phyloP scores from a whole-genome alignment of 2,888 invertebrate genomes.

The Sipha maydis region DNA sequence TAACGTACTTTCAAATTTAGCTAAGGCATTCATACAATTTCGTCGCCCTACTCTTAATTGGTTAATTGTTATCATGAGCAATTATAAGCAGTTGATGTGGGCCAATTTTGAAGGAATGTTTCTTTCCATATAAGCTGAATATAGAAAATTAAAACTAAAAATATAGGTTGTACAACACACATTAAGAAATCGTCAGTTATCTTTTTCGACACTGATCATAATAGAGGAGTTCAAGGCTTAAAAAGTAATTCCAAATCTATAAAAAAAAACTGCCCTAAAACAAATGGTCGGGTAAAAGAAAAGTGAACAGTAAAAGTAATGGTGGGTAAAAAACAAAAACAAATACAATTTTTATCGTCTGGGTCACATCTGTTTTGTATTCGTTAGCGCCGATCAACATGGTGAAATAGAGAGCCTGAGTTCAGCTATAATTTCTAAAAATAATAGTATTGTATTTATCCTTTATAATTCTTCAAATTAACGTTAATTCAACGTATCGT shows the following conservation, averaged over 20 bases:
- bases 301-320: constrained; percentile 8
- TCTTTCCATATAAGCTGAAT: not conserved
- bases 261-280: constrained; percentile 28
- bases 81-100: not conserved
- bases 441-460: constrained; percentile 31
- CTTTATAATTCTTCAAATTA: constrained; percentile 16
- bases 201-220: not conserved
- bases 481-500: constrained; percentile 13
- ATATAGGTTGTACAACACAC: constrained; percentile 14
- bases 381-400: constrained; percentile 46
- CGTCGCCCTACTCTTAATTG: constrained; percentile 43
- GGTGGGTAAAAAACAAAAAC: constrained; percentile 45
- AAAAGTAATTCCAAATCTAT: constrained; percentile 10
- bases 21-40: not conserved
- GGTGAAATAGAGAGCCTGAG: constrained; percentile 17
- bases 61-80: constrained; percentile 26
- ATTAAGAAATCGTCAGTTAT: constrained; percentile 36
- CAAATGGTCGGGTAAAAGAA: constrained; percentile 8
- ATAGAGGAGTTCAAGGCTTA: constrained; percentile 41
- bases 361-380: constrained; percentile 58
- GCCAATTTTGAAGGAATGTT: constrained; percentile 48
- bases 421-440: constrained; percentile 26
- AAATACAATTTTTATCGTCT: constrained; percentile 53
- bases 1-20: not conserved
- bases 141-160: not conserved